These are phyloP conservation scores for Scolopax rusticola DNA, from an alignment of 2,797 vertebrate species.

Conservation along the genomic window DNA sequence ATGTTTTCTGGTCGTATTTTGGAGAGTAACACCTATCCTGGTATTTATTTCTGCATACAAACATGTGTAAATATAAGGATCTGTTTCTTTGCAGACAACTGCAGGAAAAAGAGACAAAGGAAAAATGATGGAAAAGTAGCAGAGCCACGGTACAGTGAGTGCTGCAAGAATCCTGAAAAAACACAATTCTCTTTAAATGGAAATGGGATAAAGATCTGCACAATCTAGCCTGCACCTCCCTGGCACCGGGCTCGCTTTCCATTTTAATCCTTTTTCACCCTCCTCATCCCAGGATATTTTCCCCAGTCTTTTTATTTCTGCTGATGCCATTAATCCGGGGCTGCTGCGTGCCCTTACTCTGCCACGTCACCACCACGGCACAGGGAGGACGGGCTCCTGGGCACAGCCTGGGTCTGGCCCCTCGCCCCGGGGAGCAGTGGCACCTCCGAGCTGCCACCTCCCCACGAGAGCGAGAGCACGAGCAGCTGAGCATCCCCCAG, in stretches of 20 bases:
- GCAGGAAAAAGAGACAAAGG: background rate
- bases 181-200: background rate
- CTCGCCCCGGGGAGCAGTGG: background rate
- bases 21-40: background rate
- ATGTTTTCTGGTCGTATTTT: background rate
- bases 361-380: background rate
- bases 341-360: rapidly evolving
- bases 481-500: background rate
- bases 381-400: background rate
- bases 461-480: background rate
- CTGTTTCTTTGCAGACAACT: background rate
- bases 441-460: background rate
- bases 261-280: background rate
- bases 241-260: background rate
- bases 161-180: background rate
- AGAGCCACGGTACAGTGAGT: background rate
- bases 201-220: background rate
- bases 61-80: background rate
- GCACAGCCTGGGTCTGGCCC: background rate
- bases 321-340: background rate
- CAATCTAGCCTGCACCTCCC: background rate
- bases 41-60: background rate
- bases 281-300: background rate
- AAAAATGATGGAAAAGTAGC: background rate
- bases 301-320: no score